These are phyloP conservation scores for Ormyrus rosae DNA, from an alignment of 2,888 invertebrate species.

Conservation along the genomic window DNA sequence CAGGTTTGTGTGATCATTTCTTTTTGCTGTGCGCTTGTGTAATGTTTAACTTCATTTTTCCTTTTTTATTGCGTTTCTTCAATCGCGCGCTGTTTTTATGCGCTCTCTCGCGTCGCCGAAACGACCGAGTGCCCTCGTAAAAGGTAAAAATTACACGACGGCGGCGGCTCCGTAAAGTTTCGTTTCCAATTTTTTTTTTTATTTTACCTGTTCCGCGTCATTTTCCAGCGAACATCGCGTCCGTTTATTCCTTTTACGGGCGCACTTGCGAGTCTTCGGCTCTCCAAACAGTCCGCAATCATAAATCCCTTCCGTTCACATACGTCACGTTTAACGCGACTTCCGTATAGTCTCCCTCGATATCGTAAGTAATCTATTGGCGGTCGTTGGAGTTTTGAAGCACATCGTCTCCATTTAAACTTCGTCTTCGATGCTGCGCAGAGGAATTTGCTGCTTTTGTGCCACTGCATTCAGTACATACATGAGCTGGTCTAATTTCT, in stretches of 20 bases:
- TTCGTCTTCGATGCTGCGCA: slow-evolving; percentile 77
- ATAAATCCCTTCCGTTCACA: too few species aligned
- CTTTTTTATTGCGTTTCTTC: not conserved
- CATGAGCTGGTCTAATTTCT: slow-evolving; percentile 78
- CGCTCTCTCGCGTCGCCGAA: too few species aligned
- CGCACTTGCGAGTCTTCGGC: too few species aligned
- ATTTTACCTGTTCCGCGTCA: not conserved
- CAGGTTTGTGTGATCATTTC: slow-evolving; percentile 47
- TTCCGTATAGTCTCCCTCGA: not conserved
- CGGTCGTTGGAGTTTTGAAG: slow-evolving; percentile 18
- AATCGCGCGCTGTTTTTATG: too few species aligned
- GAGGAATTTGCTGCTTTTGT: slow-evolving; percentile 77
- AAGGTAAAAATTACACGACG: not conserved
- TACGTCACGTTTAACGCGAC: not conserved
- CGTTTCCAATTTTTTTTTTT: not conserved
- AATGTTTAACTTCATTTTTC: not conserved
- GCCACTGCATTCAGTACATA: slow-evolving; percentile 73
- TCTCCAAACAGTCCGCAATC: too few species aligned
- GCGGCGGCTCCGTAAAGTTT: not conserved
- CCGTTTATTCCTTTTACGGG: not conserved
- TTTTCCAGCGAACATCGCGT: not conserved
- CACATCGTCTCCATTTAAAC: slow-evolving; percentile 73
- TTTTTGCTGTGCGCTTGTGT: slow-evolving; percentile 49
- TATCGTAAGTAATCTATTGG: not conserved
- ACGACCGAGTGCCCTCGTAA: not conserved